Evolutionary conservation across 2,888 invertebrate species (phyloP), one percentile per base, ranked within the genome.

Genomic region (Aquatica leii): DNA sequence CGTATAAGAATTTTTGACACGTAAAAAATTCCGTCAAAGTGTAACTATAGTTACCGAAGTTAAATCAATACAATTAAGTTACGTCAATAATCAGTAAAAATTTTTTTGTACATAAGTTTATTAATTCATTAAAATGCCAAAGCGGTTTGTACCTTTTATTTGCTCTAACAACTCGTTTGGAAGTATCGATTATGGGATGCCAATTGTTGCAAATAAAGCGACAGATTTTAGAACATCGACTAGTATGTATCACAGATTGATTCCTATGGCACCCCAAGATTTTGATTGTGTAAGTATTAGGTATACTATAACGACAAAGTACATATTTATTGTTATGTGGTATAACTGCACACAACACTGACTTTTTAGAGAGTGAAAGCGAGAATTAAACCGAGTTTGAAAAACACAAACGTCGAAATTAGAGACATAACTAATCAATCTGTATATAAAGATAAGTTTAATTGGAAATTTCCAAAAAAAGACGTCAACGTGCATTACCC

Each of bases 171-270:
- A 76, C 56, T 70, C 74, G 24, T 63, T 72, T 8, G 71, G 71
- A 58, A 75, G 77, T 59, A 73, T 78, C 1, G 81, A 80, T 69
- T 79, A 80, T 70, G 76, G 78, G 2, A 73, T 73, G 60, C 80
- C 80, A 3, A 66, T 80, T 5, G 62, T 77, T 31, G 76, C 76
- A 15, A 73, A 71, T 54, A 78, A 77, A 65, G 72, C 74, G 46
- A 73, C 77, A 8, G 80, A 81, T 73, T 80, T 76, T 58, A 69
- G 80, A 40, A 79, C 80, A 15, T 73, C 74, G 9, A 77, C 76
- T 17, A 68, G 72, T 15, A 71, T 66, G 18, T 75, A 74, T 66
- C 79, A 79, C 61, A 63, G 69, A 48, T 72, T 71, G 61, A 74
- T 76, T 34, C 77, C 79, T 14, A 69, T 72, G 12, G 64, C 74